phyloP scores from a whole-genome alignment of 2,113 vertebrate genomes.

The Arothron firmamentum region DNA sequence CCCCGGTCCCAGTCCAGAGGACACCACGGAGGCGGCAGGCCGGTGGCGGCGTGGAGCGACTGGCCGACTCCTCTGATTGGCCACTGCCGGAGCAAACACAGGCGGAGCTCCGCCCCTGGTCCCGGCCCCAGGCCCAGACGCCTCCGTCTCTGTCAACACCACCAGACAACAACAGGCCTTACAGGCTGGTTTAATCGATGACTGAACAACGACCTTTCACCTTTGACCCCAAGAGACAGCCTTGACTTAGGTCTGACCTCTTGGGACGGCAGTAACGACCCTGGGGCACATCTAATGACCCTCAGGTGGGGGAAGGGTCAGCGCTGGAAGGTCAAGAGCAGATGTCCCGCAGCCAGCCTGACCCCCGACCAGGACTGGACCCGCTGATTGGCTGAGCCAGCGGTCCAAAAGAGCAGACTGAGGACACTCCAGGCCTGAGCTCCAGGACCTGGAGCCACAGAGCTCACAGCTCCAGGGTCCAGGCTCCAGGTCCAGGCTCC shows the following conservation, averaged over 20 bases:
- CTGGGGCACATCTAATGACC: slow-evolving; percentile 56
- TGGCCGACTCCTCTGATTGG: slow-evolving; percentile 28
- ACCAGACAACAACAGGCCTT: slow-evolving; percentile 33
- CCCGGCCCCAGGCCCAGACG: neutral
- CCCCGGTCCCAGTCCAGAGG: too few species aligned
- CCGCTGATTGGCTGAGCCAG: slow-evolving; percentile 38
- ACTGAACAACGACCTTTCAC: slow-evolving; percentile 37
- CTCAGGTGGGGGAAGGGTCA: slow-evolving; percentile 24
- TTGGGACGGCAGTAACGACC: slow-evolving; percentile 44
- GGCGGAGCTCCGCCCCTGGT: neutral
- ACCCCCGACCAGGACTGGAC: slow-evolving; percentile 29
- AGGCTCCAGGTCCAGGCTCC: neutral
- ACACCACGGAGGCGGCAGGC: slow-evolving; percentile 23
- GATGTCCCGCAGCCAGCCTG: slow-evolving; percentile 22
- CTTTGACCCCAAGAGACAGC: slow-evolving; percentile 36
- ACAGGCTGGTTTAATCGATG: slow-evolving; percentile 47
- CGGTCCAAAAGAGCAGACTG: slow-evolving; percentile 5
- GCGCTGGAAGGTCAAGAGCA: slow-evolving; percentile 59
- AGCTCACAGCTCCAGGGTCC: too few species aligned
- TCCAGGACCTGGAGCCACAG: too few species aligned
- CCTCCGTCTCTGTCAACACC: slow-evolving; percentile 23
- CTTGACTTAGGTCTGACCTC: slow-evolving; percentile 51
- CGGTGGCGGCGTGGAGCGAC: slow-evolving; percentile 21
- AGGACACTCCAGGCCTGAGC: neutral
- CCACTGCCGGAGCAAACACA: slow-evolving; percentile 19